A percentile compares a stretch with the other conserved stretches of the same genome.
phyloP scores from a whole-genome alignment of 2,797 vertebrate genomes.

The Coregonus sp. region DNA sequence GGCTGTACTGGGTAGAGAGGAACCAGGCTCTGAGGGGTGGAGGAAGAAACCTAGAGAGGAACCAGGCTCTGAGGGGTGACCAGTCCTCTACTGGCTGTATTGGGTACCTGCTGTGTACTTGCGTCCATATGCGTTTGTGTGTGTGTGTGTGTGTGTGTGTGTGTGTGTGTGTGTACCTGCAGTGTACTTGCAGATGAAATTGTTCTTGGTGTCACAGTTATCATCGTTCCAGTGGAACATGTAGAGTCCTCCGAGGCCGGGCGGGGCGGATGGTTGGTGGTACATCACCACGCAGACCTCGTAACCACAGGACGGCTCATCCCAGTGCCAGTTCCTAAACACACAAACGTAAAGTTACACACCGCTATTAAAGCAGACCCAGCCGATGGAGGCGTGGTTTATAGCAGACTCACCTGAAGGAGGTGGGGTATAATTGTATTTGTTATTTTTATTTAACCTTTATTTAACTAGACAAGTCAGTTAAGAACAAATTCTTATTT shows the following conservation, averaged over 20 bases:
- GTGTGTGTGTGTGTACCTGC: conserved; percentile 74
- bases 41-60: no score
- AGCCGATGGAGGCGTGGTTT: no score
- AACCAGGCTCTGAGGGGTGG: no score
- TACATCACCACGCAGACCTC: conserved; percentile 98
- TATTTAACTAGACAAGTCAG: no score
- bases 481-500: no score
- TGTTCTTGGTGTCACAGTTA: conserved; percentile 93
- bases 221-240: conserved; percentile 98
- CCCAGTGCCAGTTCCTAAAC: conserved; percentile 92
- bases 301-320: conserved; percentile 93
- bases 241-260: conserved; percentile 83
- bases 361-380: no score
- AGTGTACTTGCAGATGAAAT: conserved; percentile 97
- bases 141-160: not conserved
- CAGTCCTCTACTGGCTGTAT: no score
- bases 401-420: not conserved
- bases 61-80: no score
- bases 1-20: no score
- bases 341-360: not conserved
- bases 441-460: no score
- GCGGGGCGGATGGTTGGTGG: conserved; percentile 90
- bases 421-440: no score
- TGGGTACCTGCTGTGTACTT: no score
- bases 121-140: not conserved